These are phyloP conservation scores for Crossocerus cetratus DNA, from an alignment of 2,888 invertebrate genomes.

Conservation along the genomic window DNA sequence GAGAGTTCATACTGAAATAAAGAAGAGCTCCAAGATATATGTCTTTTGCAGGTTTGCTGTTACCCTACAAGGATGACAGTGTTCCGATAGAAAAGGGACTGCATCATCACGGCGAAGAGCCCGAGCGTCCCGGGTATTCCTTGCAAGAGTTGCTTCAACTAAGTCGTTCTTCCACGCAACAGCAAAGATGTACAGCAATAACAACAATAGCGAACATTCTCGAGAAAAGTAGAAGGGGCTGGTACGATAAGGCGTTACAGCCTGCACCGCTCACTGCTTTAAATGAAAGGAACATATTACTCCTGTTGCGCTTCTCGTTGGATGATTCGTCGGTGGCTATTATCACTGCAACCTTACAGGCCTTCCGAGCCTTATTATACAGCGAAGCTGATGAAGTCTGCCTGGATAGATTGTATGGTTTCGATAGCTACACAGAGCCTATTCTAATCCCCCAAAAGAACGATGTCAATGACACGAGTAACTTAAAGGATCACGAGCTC, in stretches of 20 bases:
- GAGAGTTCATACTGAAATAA: neutral
- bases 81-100: conserved; percentile 82
- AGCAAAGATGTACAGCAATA: conserved; percentile 90
- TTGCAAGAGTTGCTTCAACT: conserved; percentile 92
- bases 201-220: conserved; percentile 88
- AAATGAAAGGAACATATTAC: conserved; percentile 85
- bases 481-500: conserved; percentile 91
- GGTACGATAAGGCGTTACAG: conserved; percentile 86
- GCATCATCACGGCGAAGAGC: conserved; percentile 96
- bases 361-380: conserved; percentile 86
- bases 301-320: conserved; percentile 89
- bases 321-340: conserved; percentile 89
- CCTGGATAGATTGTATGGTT: conserved; percentile 83
- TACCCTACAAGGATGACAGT: conserved; percentile 84
- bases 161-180: conserved; percentile 85
- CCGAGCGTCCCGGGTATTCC: conserved; percentile 93
- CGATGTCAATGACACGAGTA: conserved; percentile 79
- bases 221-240: conserved; percentile 85
- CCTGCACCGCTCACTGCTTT: conserved; percentile 81
- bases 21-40: neutral
- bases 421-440: conserved; percentile 75
- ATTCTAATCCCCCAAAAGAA: conserved; percentile 66
- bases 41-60: conserved; percentile 79
- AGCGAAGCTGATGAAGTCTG: conserved; percentile 89
- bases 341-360: conserved; percentile 86